Conservation (phyloP, 37 sponge, comb jelly and placozoan species). For the Haliclona indistincta region DNA sequence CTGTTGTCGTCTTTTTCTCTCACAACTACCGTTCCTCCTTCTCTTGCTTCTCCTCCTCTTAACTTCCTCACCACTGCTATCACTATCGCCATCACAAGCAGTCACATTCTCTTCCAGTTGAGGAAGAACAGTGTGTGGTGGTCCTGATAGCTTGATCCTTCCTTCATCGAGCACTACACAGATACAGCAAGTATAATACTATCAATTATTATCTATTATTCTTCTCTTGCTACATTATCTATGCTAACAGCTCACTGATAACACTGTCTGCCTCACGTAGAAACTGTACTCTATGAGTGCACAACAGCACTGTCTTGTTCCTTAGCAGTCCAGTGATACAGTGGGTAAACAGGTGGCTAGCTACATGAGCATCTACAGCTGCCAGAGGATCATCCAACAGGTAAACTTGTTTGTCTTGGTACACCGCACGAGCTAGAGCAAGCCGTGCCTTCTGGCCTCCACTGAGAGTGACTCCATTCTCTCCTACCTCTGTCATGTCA, state of each 20-base stretch:
- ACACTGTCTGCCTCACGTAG: conserved; percentile 76
- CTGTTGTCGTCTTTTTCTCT: neutral
- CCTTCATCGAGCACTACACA: conserved; percentile 72
- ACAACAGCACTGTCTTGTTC: conserved; percentile 76
- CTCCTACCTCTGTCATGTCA: conserved; percentile 92
- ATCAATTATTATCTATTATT: too few relatives aligned
- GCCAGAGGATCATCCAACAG: conserved; percentile 96
- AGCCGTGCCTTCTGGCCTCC: conserved; percentile 98
- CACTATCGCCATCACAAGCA: neutral
- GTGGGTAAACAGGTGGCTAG: conserved; percentile 75
- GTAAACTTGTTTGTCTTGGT: conserved; percentile 93
- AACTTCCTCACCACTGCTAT: neutral
- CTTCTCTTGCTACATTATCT: too few relatives aligned
- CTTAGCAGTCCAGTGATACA: conserved; percentile 83
- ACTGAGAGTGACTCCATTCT: conserved; percentile 97
- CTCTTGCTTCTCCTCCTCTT: conserved; percentile 10
- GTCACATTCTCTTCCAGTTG: neutral
- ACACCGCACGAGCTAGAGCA: conserved; percentile 94
- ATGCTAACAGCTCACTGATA: neutral
- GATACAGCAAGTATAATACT: neutral
- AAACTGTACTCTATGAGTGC: conserved; percentile 69
- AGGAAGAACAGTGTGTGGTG: conserved; percentile 71
- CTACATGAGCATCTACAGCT: conserved; percentile 96
- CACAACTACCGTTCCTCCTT: neutral
- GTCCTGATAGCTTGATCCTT: conserved; percentile 51